Evolutionary conservation across 2,888 invertebrate species (phyloP), one percentile per base, ranked within the genome.

Genomic region (Phorcus lineatus): DNA sequence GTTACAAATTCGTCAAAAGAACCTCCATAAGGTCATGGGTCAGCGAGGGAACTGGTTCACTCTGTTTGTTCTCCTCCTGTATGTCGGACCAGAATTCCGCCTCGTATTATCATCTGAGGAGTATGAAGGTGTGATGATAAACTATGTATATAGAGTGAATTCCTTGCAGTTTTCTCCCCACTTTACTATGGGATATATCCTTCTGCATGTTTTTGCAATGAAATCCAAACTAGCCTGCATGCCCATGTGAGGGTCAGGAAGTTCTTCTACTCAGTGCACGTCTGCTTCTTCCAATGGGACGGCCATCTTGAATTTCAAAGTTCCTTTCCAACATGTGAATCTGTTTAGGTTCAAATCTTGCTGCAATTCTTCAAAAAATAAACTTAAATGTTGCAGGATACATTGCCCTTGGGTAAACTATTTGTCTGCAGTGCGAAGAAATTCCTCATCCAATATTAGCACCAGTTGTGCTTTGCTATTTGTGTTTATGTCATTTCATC

Each of bases 121-220:
- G 11, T 47, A 47, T 47, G 70, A 24, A 70, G 40, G 70, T 36
- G 40, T 17, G 31, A 36, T 36, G 31, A 40, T 36, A 36, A 70
- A 70, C 70, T 70, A 36, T 70, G 70, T 70, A 70, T 70, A 36
- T 70, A 70, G 28, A 70, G n/a, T 36, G 40, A 36, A 70, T 70
- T 70, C 70, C 70, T 40, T 24, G 19, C 70, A 36, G 31, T 70
- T 70, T 70, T 70, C 40, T 19, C 17, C 40, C 28, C 36, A 70
- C 36, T 70, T 70, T 70, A 19, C 36, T 28, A 28, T 36, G 36
- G 19, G 40, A 36, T 70, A 70, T 70, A 70, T 62, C 22, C 62
- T 24, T 13, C 62, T 62, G 24, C 62, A 28, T 62, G 62, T 62
- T 62, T 62, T 62, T 62, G 22, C 62, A 62, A 62, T 62, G 62